phyloP scores from a whole-genome alignment of 2,113 vertebrate species.

The Hemichromis elongatus region DNA sequence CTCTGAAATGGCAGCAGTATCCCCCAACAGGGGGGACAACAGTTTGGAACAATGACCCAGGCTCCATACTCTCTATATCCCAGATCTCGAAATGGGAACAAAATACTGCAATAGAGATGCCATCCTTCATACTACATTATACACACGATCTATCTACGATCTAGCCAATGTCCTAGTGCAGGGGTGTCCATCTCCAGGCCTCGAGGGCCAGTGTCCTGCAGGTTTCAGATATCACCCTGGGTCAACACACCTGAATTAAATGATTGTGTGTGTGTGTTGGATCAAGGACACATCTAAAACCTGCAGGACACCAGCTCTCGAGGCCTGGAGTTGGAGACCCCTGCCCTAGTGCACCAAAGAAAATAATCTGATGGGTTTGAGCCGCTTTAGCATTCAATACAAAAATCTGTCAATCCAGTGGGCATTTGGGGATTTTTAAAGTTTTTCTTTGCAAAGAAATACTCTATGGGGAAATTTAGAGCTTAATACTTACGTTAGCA shows the following conservation, averaged over 20 bases:
- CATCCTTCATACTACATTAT: neutral
- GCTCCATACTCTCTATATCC: neutral
- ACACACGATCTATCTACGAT: neutral
- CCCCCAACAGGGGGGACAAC: neutral
- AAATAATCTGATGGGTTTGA: neutral
- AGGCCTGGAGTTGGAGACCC: too few species aligned
- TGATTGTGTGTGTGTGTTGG: too few species aligned
- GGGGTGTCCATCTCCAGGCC: too few species aligned
- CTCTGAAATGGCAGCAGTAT: neutral
- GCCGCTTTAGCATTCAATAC: neutral
- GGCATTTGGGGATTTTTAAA: neutral
- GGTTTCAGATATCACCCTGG: too few species aligned
- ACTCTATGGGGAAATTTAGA: neutral
- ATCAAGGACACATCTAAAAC: too few species aligned
- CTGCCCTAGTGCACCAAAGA: neutral
- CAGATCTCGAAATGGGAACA: neutral
- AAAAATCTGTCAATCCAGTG: neutral
- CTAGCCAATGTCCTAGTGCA: too few species aligned
- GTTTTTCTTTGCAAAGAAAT: neutral
- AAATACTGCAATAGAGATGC: neutral
- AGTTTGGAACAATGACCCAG: neutral
- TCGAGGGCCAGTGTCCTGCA: too few species aligned
- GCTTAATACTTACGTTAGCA: neutral
- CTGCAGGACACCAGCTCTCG: too few species aligned
- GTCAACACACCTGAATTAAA: too few species aligned